Percentiles rank a stretch among this genome's conserved stretches.
Evolutionary conservation across 2,113 vertebrate genomes (phyloP).

Genomic region (Nibea albiflora): DNA sequence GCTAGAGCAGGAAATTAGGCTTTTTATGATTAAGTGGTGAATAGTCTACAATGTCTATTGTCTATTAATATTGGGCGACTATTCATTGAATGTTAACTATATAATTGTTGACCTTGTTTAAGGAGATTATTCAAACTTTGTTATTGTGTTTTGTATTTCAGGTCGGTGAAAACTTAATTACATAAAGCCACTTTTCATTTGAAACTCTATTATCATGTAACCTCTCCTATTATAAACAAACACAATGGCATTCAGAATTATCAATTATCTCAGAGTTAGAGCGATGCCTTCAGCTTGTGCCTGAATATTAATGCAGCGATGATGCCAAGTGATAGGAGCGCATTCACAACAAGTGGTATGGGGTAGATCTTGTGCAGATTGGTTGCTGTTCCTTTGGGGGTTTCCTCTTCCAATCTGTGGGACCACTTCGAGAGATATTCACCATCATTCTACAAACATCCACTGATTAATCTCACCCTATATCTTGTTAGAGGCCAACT

Average conservation of each 20-base stretch:
- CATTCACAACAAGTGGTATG: slow-evolving; percentile 32
- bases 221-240: slow-evolving; percentile 29
- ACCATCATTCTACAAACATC: slow-evolving; percentile 37
- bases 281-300: slow-evolving; percentile 12
- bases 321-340: slow-evolving; percentile 11
- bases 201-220: slow-evolving; percentile 21
- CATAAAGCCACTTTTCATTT: slow-evolving; percentile 17
- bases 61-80: slow-evolving; percentile 39
- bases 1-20: slow-evolving; percentile 33
- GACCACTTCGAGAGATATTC: slow-evolving; percentile 8
- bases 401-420: slow-evolving; percentile 6
- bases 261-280: slow-evolving; percentile 34
- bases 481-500: slow-evolving; percentile 7
- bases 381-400: slow-evolving; percentile 5
- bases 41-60: slow-evolving; percentile 35
- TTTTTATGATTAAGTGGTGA: slow-evolving; percentile 54
- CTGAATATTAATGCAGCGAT: slow-evolving; percentile 31
- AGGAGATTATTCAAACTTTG: slow-evolving; percentile 8
- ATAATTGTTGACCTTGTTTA: slow-evolving; percentile 50
- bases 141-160: slow-evolving; percentile 26
- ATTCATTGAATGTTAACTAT: slow-evolving; percentile 30
- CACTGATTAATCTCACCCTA: slow-evolving; percentile 5
- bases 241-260: slow-evolving; percentile 30
- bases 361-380: slow-evolving; percentile 34
- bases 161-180: neutral